Conservation (phyloP, 37 sponge, comb jelly and placozoan species). For the Spongilla lacustris region DNA sequence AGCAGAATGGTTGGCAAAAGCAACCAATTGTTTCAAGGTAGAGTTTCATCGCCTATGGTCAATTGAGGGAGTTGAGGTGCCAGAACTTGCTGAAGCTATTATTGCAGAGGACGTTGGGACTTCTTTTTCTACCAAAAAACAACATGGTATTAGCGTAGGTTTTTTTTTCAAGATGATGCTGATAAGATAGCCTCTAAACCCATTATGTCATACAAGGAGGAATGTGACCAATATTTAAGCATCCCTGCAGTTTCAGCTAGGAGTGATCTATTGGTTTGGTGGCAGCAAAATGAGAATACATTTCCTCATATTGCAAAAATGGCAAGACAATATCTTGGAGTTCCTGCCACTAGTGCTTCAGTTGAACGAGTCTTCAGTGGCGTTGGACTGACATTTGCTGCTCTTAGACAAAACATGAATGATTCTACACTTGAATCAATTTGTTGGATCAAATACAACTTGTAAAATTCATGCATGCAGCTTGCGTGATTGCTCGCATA, state of each 20-base stretch:
- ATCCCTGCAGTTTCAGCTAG: constrained; percentile 1
- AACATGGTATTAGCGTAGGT: background rate
- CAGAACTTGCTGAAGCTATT: constrained; percentile 1
- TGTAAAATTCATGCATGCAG: background rate
- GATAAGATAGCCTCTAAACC: background rate
- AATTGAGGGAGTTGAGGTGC: background rate
- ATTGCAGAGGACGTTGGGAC: background rate
- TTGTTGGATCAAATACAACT: constrained; percentile 1
- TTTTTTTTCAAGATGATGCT: background rate
- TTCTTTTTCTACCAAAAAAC: background rate
- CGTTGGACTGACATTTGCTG: background rate
- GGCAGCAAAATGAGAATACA: background rate
- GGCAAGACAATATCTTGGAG: background rate
- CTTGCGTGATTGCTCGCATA: background rate
- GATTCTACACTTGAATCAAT: constrained; percentile 1
- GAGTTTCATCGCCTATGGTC: background rate
- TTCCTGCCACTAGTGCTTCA: background rate
- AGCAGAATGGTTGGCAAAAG: background rate
- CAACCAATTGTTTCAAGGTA: background rate
- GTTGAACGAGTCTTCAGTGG: constrained; percentile 1
- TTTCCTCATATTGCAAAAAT: background rate
- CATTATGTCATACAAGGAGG: constrained; percentile 1
- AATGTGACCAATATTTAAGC: background rate
- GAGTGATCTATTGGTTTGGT: background rate
- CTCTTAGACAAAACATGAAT: background rate